These are phyloP conservation scores for Tragulus kanchil DNA, from an alignment of 2,113 vertebrate species.

Conservation along the genomic window DNA sequence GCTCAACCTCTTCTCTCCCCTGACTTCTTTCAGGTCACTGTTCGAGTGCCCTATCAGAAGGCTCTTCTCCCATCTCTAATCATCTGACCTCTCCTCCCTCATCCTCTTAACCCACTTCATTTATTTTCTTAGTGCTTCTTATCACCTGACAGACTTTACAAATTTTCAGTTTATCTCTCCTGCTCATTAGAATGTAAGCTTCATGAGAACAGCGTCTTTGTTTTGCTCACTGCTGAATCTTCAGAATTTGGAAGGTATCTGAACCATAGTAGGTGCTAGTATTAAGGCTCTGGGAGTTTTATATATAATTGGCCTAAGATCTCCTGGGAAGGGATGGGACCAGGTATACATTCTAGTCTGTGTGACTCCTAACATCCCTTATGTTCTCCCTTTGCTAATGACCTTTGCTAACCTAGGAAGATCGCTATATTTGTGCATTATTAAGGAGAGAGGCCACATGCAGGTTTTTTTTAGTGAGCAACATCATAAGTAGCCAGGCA, in stretches of 20 bases:
- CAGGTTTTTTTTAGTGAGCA: not conserved
- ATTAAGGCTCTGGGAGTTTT: not conserved
- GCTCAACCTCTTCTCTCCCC: rapidly evolving
- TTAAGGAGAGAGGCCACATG: not conserved
- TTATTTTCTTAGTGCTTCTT: not conserved
- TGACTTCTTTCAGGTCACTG: not conserved
- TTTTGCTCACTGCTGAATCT: not conserved
- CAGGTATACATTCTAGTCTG: not conserved
- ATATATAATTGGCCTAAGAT: not conserved
- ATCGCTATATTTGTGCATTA: not conserved
- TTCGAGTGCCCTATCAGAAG: not conserved
- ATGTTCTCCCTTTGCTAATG: not conserved
- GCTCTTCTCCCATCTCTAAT: not conserved
- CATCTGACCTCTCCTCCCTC: too few species aligned
- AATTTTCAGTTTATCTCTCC: slow-evolving; percentile 25
- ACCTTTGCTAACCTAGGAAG: not conserved
- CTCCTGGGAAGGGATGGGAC: not conserved
- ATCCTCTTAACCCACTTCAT: not conserved
- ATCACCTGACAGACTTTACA: not conserved
- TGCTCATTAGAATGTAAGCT: not conserved
- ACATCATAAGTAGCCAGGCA: not conserved
- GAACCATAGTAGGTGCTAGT: not conserved
- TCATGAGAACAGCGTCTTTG: not conserved
- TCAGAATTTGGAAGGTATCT: not conserved
- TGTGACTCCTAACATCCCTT: not conserved